Evolutionary conservation across 2,797 vertebrate species (phyloP).

Genomic region (Cetoscarus ocellatus): DNA sequence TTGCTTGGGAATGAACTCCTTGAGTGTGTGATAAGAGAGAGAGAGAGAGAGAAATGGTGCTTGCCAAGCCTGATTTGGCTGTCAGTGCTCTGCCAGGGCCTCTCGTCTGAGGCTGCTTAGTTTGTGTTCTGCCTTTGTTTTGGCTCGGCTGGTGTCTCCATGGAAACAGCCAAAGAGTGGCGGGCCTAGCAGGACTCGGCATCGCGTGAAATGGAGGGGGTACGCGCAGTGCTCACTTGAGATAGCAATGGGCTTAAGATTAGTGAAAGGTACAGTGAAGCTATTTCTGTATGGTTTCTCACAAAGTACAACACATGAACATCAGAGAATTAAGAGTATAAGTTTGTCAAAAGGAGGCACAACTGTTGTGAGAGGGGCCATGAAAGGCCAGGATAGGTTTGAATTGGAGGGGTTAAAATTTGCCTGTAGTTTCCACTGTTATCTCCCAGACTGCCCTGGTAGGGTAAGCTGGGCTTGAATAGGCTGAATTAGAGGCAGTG

Average conservation of each 20-base stretch:
- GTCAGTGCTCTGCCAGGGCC: slow-evolving; percentile 54
- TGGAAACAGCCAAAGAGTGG: slow-evolving; percentile 74
- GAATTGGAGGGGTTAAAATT: slow-evolving; percentile 31
- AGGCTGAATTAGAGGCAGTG: slow-evolving; percentile 75
- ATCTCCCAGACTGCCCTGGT: slow-evolving; percentile 72
- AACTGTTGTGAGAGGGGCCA: neutral
- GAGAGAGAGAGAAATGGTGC: slow-evolving; percentile 27
- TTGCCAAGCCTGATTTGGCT: slow-evolving; percentile 61
- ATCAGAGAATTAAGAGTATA: neutral
- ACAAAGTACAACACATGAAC: slow-evolving; percentile 8
- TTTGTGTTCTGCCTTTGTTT: slow-evolving; percentile 73
- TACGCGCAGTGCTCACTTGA: slow-evolving; percentile 29
- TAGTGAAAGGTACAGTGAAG: slow-evolving; percentile 25
- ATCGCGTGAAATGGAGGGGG: slow-evolving; percentile 43
- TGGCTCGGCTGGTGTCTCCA: slow-evolving; percentile 73
- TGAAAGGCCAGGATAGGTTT: slow-evolving; percentile 5
- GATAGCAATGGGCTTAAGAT: slow-evolving; percentile 28
- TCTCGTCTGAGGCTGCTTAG: slow-evolving; percentile 68
- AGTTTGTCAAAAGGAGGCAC: slow-evolving; percentile 1
- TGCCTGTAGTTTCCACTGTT: slow-evolving; percentile 56
- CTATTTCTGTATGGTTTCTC: slow-evolving; percentile 6
- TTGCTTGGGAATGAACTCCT: slow-evolving; percentile 34
- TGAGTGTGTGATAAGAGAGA: slow-evolving; percentile 20
- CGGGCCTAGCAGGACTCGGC: slow-evolving; percentile 44
- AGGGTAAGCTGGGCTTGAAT: slow-evolving; percentile 80